Evolutionary conservation across 1,140 invertebrate species (phyloP).

Genomic region (Melipona quadrifasciata): DNA sequence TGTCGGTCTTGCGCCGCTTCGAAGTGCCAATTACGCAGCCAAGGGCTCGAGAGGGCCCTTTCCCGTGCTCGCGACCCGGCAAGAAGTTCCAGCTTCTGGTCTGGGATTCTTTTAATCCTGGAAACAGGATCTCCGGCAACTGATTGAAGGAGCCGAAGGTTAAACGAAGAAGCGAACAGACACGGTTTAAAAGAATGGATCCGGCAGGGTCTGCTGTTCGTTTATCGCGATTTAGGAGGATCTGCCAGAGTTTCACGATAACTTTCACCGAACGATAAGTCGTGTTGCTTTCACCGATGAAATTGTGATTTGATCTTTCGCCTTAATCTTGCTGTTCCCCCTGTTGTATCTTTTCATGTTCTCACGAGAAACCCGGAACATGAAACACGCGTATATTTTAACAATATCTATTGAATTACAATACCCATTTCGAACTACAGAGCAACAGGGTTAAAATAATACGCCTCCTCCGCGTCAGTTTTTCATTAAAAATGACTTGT

Average conservation of each 20-base stretch:
- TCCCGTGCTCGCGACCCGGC: conserved; percentile 12
- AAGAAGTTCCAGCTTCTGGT: conserved; percentile 39
- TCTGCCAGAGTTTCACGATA: background rate
- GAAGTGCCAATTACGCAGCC: conserved; percentile 65
- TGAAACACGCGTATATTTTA: too few species aligned
- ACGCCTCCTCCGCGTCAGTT: too few species aligned
- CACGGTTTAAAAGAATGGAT: background rate
- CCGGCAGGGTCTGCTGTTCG: background rate
- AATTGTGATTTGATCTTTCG: too few species aligned
- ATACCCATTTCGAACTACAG: too few species aligned
- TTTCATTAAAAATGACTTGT: too few species aligned
- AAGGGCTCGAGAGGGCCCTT: conserved; percentile 41
- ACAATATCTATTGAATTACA: too few species aligned
- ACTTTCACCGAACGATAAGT: background rate
- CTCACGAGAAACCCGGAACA: too few species aligned
- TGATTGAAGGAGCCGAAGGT: conserved; percentile 50
- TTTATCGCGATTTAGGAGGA: background rate
- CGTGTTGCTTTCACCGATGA: background rate
- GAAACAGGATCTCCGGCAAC: conserved; percentile 58
- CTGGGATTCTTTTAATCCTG: conserved; percentile 63
- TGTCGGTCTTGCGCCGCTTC: conserved; percentile 52
- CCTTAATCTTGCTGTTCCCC: too few species aligned
- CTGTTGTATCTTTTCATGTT: too few species aligned
- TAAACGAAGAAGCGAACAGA: background rate
- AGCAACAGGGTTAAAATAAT: too few species aligned